These are phyloP conservation scores for Abscondita cerata DNA, from an alignment of 2,888 invertebrate genomes.

Conservation along the genomic window DNA sequence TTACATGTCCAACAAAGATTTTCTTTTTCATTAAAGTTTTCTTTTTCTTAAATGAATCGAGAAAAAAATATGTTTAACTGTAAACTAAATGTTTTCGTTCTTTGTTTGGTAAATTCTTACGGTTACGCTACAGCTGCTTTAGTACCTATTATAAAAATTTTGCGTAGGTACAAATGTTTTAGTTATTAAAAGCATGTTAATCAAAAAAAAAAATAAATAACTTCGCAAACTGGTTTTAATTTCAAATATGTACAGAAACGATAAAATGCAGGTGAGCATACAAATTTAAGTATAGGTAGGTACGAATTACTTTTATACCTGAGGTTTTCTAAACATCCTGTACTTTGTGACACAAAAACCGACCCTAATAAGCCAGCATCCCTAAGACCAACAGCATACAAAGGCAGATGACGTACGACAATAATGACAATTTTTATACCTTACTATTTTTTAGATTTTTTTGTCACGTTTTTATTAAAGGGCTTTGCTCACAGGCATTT, in stretches of 20 bases:
- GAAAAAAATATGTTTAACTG: too few relatives aligned
- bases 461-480: constrained; percentile 31
- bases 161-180: not conserved
- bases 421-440: constrained; percentile 55
- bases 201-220: not conserved
- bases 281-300: constrained; percentile 23
- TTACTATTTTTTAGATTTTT: constrained; percentile 42
- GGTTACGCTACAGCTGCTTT: too few relatives aligned
- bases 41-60: too few relatives aligned
- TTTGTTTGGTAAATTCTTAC: too few relatives aligned
- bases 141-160: too few relatives aligned
- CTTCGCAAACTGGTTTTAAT: constrained; percentile 25
- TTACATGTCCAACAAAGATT: too few relatives aligned
- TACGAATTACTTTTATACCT: constrained; percentile 42
- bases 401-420: constrained; percentile 53
- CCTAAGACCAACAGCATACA: constrained; percentile 48
- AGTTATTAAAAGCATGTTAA: not conserved
- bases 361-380: constrained; percentile 54
- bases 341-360: constrained; percentile 52
- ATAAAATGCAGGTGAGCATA: constrained; percentile 37
- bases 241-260: constrained; percentile 27
- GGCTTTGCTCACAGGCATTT: constrained; percentile 28
- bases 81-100: too few relatives aligned
- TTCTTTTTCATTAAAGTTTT: too few relatives aligned
- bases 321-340: constrained; percentile 55